phyloP scores from a whole-genome alignment of 2,113 vertebrate species.

The Onychostoma macrolepis region DNA sequence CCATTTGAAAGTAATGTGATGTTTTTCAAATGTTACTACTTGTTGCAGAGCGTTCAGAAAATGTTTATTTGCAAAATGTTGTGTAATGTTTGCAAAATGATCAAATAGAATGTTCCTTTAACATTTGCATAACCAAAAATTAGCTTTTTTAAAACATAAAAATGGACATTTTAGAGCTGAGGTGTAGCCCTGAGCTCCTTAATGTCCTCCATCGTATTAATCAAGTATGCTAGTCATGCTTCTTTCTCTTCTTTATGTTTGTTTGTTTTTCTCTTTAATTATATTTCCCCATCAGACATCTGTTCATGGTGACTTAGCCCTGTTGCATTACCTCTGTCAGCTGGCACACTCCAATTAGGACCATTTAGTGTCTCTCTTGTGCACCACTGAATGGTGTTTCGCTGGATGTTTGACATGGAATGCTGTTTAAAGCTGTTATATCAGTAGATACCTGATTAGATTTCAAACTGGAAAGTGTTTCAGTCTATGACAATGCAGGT shows the following conservation, averaged over 20 bases:
- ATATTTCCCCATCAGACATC: constrained; percentile 30
- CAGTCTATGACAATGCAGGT: neutral
- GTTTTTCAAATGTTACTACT: no score
- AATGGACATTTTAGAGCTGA: no score
- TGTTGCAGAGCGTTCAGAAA: no score
- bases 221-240: neutral
- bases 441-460: neutral
- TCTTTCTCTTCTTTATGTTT: neutral
- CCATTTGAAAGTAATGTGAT: no score
- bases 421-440: neutral
- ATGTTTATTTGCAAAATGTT: no score
- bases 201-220: neutral
- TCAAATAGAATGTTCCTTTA: no score
- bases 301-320: constrained; percentile 18
- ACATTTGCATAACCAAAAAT: no score
- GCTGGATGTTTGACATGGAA: neutral
- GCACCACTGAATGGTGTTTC: constrained; percentile 5
- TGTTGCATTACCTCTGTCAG: constrained; percentile 11
- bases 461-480: neutral
- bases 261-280: constrained; percentile 18
- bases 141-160: no score
- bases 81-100: no score
- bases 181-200: neutral
- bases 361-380: constrained; percentile 18
- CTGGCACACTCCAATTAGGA: constrained; percentile 3